phyloP scores from a whole-genome alignment of 2,113 vertebrate species.

The Gorilla gorilla region DNA sequence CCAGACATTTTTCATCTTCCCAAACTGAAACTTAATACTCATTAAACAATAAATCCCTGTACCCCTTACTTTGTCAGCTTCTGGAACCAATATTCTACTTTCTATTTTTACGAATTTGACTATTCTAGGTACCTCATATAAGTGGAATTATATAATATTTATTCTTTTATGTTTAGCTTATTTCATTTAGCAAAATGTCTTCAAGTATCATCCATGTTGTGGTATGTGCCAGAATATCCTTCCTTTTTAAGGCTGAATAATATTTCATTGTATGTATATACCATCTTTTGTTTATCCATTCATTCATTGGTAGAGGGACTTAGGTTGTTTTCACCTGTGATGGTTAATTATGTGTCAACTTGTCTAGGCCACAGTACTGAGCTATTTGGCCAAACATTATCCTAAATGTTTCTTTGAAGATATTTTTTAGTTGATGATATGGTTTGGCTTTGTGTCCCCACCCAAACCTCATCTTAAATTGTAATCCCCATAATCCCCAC shows the following conservation, averaged over 20 bases:
- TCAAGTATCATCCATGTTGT: neutral
- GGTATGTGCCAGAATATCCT: neutral
- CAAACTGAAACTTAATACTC: neutral
- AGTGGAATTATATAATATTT: neutral
- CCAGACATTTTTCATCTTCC: neutral
- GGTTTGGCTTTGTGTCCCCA: no score
- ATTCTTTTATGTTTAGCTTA: neutral
- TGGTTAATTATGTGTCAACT: neutral
- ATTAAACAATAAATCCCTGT: neutral
- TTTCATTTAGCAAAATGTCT: slow-evolving; percentile 1
- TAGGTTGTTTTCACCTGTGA: neutral
- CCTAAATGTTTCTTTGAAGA: neutral
- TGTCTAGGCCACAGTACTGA: neutral
- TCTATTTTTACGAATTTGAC: neutral
- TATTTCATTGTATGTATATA: neutral
- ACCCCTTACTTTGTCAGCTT: neutral
- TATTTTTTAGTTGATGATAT: neutral
- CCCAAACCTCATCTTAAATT: no score
- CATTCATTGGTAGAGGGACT: neutral
- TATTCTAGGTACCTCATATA: neutral
- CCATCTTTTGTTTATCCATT: neutral
- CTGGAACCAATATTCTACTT: neutral
- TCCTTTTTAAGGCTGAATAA: neutral
- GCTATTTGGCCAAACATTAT: neutral
- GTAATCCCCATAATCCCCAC: no score